Base-by-base conservation (phyloP, 2,888 invertebrate genomes). In the Globia sparganii region DNA sequence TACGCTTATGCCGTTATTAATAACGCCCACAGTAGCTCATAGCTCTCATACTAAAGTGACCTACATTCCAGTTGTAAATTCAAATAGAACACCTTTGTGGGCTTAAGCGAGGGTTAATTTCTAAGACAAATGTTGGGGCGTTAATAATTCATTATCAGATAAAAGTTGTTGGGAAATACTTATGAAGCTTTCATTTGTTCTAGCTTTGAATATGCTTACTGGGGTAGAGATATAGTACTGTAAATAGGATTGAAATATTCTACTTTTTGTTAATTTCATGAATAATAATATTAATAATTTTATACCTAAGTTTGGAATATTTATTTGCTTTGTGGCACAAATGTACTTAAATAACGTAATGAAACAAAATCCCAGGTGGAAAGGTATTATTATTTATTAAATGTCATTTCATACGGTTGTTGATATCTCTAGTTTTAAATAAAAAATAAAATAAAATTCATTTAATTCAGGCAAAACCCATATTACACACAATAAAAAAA, bases 11-110 rank as follows among this genome's bases (percentile, higher is more conserved):
- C 58, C n/a, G 43, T 72, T 84, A 86, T 81, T 84, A 86, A 78
- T 80, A 80, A 68, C 72, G 56, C 37, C 49, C 67, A 62, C 56
- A 62, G 75, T 78, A 76, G 65, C 70, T 62, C 66, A 74, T 77
- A 74, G 70, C 62, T 59, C 66, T 67, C 62, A 25, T 67, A 73
- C 75, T 72, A 70, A 74, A 74, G 72, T 56, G 87, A 86, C 80
- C 87, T 86, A 87, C 70, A 83, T 86, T 87, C 70, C 76, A 74
- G 73, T 61, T 75, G 70, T 75, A 72, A 81, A 85, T 78, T 77
- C 75, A 86, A 84, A 85, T 75, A 83, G 69, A 77, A 79, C 75
- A 72, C 79, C 75, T 83, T 83, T 83, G 75, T 83, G 69, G 72
- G 61, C 53, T 59, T 76, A 78, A 80, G 66, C 72, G 62, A 18